Evolutionary conservation across 1,140 invertebrate species (phyloP), one percentile per base, ranked within the genome.

Genomic region (Musca domestica): DNA sequence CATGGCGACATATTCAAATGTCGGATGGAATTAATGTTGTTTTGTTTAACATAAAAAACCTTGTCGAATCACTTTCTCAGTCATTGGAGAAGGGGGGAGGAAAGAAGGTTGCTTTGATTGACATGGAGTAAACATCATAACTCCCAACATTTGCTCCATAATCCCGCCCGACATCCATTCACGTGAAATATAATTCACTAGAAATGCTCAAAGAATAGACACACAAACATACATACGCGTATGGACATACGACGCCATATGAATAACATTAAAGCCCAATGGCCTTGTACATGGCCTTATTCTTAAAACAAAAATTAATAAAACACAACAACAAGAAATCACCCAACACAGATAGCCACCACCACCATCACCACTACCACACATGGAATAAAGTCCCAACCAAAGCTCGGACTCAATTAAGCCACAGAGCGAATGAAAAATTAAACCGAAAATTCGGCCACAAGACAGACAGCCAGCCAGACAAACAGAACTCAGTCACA

Each of bases 251-350:
- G 12, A 41, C 4, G 12, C 6, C 27, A 41, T n/a, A n/a, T n/a
- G 12, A 5, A 41, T 10, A 41, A 41, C 34, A 41, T 41, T 41
- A 41, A 41, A 10, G 34, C 10, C n/a, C 48, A 49, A 49, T 20
- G 48, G 48, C 48, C 48, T 49, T 49, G 48, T 49, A 49, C 19
- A 20, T 49, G 48, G 48, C 48, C 48, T 49, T 49, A 49, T 49
- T 49, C 48, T 49, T 17, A 49, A 49, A n/a, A n/a, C n/a, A n/a
- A n/a, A n/a, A 49, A 49, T 49, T 49, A 49, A 49, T 49, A 49
- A 49, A 19, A 49, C 4, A 20, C 3, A 48, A 17, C 12, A 48
- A 48, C 12, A 48, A 48, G 47, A 3, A 5, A 48, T 7, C 3
- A 48, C 47, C 4, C n/a, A 20, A 49, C n/a, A n/a, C n/a, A n/a